Percentiles rank a stretch among this genome's conserved stretches.
Evolutionary conservation across 2,797 vertebrate species (phyloP).

Genomic region (Paedocypris micromegethes): DNA sequence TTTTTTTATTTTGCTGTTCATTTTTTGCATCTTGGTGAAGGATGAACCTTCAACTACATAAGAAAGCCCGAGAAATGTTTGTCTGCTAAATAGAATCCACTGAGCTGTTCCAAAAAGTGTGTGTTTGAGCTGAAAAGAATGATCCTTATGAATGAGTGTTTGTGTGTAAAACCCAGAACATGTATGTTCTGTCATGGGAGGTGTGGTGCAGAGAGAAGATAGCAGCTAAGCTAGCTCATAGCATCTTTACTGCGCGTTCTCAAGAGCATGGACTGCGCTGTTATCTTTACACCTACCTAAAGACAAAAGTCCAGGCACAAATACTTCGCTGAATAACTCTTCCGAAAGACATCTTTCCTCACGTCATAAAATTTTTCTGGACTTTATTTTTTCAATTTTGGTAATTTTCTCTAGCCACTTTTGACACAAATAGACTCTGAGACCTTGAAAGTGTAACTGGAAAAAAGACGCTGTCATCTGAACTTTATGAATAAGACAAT

Average conservation of each 20-base stretch:
- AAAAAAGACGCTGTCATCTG: slow-evolving; percentile 66
- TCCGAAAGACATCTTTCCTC: too few species aligned
- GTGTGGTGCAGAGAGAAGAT: slow-evolving; percentile 76
- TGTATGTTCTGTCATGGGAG: slow-evolving; percentile 85
- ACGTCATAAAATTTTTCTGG: too few species aligned
- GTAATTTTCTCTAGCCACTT: slow-evolving; percentile 64
- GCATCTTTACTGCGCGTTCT: slow-evolving; percentile 70
- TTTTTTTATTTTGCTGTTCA: too few species aligned
- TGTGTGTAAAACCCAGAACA: slow-evolving; percentile 55
- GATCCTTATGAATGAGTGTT: slow-evolving; percentile 80
- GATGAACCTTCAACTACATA: slow-evolving; percentile 41
- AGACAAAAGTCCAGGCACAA: too few species aligned
- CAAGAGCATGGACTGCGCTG: slow-evolving; percentile 53
- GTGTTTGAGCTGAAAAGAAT: slow-evolving; percentile 55
- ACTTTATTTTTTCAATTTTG: slow-evolving; percentile 64
- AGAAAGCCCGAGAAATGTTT: slow-evolving; percentile 46
- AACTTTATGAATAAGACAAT: slow-evolving; percentile 71
- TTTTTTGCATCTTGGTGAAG: background rate
- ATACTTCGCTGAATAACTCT: too few species aligned
- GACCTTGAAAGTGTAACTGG: slow-evolving; percentile 77
- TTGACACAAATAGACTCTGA: slow-evolving; percentile 69
- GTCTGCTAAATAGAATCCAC: slow-evolving; percentile 44
- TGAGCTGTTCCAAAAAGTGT: slow-evolving; percentile 52
- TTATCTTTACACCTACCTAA: slow-evolving; percentile 43
- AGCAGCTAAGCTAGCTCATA: slow-evolving; percentile 79